These are phyloP conservation scores for Magallana angulata DNA, from an alignment of 1,140 invertebrate species.

Conservation along the genomic window DNA sequence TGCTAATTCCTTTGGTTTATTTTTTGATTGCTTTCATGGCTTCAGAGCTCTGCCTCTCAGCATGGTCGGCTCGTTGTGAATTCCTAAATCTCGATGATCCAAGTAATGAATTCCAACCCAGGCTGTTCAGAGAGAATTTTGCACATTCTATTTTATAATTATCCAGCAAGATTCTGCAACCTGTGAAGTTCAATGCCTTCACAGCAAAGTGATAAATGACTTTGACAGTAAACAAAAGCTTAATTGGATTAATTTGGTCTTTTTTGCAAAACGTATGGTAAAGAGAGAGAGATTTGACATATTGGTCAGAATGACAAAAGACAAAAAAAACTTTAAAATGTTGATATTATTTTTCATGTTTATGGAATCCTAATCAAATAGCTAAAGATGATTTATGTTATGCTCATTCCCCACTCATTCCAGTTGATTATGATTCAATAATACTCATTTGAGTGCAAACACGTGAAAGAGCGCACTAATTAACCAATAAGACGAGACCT, in stretches of 20 bases:
- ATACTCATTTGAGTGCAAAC: too few relatives aligned
- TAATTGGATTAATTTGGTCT: background rate
- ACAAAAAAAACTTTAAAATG: too few relatives aligned
- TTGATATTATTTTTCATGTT: too few relatives aligned
- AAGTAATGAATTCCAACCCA: background rate
- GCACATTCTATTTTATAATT: background rate
- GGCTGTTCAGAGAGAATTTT: background rate
- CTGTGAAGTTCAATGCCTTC: slow-evolving; percentile 4
- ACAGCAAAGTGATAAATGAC: background rate
- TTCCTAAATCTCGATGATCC: background rate
- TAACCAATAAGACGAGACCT: too few relatives aligned
- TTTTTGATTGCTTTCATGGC: background rate
- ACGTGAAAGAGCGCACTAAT: too few relatives aligned
- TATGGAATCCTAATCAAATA: too few relatives aligned
- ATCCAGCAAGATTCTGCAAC: background rate
- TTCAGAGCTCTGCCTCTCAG: background rate
- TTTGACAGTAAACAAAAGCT: background rate
- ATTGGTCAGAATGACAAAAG: too few relatives aligned
- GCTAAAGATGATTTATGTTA: too few relatives aligned
- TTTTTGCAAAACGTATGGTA: too few relatives aligned
- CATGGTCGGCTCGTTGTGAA: background rate
- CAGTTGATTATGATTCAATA: too few relatives aligned
- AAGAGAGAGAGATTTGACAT: too few relatives aligned
- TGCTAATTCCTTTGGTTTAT: background rate
- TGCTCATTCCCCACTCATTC: too few relatives aligned